Percentiles rank a stretch among this genome's conserved stretches.
These are phyloP conservation scores for Dreissena polymorpha DNA, from an alignment of 1,140 invertebrate species.

Conservation along the genomic window DNA sequence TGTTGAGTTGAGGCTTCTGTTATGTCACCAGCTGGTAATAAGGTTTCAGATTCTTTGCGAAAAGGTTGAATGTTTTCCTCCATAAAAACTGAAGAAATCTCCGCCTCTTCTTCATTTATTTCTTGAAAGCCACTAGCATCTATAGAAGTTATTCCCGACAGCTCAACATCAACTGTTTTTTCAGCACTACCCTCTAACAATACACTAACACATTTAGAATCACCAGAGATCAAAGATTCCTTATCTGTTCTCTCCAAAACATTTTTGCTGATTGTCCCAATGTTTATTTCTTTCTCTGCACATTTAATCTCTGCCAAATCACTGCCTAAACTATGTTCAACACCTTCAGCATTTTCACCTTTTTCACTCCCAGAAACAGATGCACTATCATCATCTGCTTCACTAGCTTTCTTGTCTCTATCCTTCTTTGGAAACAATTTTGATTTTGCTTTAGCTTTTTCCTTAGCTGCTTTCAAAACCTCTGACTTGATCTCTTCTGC, in stretches of 20 bases:
- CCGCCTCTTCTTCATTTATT: slow-evolving; percentile 3
- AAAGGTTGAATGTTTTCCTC: no score
- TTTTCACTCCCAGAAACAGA: background rate
- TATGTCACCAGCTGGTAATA: no score
- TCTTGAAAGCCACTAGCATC: slow-evolving; percentile 14
- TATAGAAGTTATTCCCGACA: background rate
- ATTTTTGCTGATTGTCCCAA: background rate
- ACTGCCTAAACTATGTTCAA: background rate
- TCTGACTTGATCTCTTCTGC: slow-evolving; percentile 40
- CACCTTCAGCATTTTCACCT: background rate
- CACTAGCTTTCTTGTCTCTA: background rate
- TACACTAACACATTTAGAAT: background rate
- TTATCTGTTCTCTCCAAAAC: background rate
- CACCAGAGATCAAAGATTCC: background rate
- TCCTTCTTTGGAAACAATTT: slow-evolving; percentile 46
- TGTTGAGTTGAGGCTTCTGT: no score
- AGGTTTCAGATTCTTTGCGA: no score
- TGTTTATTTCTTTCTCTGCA: background rate
- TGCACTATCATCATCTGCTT: background rate
- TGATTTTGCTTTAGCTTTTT: slow-evolving; percentile 47
- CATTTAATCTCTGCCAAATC: background rate
- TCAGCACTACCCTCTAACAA: background rate
- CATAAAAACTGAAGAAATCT: background rate
- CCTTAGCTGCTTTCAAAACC: slow-evolving; percentile 48
- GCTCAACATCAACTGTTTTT: background rate